Percentiles rank a stretch among this genome's conserved stretches.
Conservation (phyloP, 2,113 vertebrate genomes). For the Carettochelys insculpta region DNA sequence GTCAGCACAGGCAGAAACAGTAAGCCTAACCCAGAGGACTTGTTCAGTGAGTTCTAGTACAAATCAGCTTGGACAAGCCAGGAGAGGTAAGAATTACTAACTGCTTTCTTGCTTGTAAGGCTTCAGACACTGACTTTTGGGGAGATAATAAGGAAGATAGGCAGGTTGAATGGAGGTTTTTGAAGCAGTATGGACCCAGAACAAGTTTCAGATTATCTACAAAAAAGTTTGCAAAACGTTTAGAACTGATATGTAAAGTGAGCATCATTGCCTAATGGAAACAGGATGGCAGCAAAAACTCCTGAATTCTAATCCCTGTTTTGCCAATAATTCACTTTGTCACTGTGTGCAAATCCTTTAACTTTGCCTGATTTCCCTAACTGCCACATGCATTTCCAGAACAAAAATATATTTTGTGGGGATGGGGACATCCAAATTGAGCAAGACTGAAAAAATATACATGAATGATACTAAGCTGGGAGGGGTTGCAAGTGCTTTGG, state of each 20-base stretch:
- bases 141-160: not conserved
- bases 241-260: not conserved
- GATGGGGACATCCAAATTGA: not conserved
- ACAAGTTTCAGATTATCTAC: not conserved
- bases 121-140: not conserved
- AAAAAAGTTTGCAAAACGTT: not conserved
- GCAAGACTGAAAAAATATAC: not conserved
- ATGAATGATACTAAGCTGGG: no score
- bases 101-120: not conserved
- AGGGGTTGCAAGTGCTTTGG: no score
- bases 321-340: not conserved
- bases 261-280: not conserved
- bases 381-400: no score
- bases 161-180: not conserved
- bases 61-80: not conserved
- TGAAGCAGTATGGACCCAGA: not conserved
- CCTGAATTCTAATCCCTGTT: not conserved
- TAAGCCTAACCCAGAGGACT: not conserved
- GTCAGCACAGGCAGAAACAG: not conserved
- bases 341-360: not conserved
- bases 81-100: not conserved
- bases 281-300: not conserved
- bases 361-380: not conserved
- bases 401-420: no score
- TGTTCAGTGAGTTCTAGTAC: not conserved